These are phyloP conservation scores for Cephalopholis sonnerati DNA, from an alignment of 2,113 vertebrate species.

Conservation along the genomic window DNA sequence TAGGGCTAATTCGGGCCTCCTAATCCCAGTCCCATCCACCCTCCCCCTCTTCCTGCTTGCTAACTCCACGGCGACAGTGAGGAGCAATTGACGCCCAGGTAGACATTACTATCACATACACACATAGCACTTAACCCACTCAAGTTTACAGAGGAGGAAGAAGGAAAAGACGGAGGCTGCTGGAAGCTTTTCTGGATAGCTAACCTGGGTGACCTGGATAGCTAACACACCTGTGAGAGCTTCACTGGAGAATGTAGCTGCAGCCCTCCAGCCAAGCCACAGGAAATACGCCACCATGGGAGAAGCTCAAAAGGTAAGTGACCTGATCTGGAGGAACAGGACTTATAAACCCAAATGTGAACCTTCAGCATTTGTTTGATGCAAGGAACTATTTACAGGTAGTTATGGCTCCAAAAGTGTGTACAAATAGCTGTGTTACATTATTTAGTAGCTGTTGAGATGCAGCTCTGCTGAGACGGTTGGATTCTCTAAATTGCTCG, in stretches of 20 bases:
- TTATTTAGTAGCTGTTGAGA: neutral
- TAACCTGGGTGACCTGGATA: slow-evolving; percentile 45
- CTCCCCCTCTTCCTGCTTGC: slow-evolving; percentile 73
- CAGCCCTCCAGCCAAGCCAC: slow-evolving; percentile 56
- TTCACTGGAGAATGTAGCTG: slow-evolving; percentile 81
- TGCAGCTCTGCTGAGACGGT: neutral
- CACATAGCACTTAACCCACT: slow-evolving; percentile 30
- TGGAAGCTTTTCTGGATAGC: slow-evolving; percentile 29
- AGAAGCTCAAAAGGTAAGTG: slow-evolving; percentile 90
- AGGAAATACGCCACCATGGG: slow-evolving; percentile 85
- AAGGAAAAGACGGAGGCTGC: neutral
- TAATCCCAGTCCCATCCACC: slow-evolving; percentile 86
- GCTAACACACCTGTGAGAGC: slow-evolving; percentile 56
- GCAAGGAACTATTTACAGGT: neutral
- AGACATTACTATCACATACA: slow-evolving; percentile 58
- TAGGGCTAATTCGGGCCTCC: slow-evolving; percentile 88
- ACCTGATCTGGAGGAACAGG: slow-evolving; percentile 25
- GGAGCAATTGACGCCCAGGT: slow-evolving; percentile 64
- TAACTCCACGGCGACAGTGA: slow-evolving; percentile 53
- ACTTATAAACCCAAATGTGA: slow-evolving; percentile 33
- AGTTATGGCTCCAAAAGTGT: neutral
- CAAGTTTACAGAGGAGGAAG: slow-evolving; percentile 17
- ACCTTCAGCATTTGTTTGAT: neutral
- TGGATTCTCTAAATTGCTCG: slow-evolving; percentile 15
- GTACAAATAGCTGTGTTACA: neutral